These are phyloP conservation scores for Drosophila kambysellisi DNA, from an alignment of 2,888 invertebrate genomes.

Conservation along the genomic window DNA sequence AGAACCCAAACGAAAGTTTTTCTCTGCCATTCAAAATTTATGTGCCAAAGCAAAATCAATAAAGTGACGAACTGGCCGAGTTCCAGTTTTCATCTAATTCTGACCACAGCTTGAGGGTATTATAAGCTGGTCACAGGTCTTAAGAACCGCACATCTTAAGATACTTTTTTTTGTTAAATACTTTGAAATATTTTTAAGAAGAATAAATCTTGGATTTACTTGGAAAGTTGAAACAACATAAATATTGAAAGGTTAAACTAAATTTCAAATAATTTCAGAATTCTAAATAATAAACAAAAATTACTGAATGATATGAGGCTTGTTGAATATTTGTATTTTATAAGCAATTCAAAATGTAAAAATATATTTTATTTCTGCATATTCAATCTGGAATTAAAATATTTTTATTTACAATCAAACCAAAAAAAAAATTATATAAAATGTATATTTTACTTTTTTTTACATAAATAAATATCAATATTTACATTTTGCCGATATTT, in stretches of 20 bases:
- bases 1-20: slow-evolving; percentile 60
- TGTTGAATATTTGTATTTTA: background rate
- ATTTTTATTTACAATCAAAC: background rate
- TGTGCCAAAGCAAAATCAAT: slow-evolving; percentile 77
- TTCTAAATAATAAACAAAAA: background rate
- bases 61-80: slow-evolving; percentile 62
- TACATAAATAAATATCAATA: background rate
- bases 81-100: slow-evolving; percentile 49
- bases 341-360: background rate
- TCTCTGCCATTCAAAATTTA: slow-evolving; percentile 60
- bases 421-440: background rate
- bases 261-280: background rate
- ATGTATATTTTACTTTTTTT: background rate
- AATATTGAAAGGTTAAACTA: background rate
- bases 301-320: background rate
- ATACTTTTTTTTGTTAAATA: background rate
- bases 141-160: background rate
- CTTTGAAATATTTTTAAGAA: background rate
- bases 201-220: slow-evolving; percentile 17
- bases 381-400: background rate
- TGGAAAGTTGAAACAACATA: slow-evolving; percentile 15
- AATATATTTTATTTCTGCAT: background rate
- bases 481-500: no score
- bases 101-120: slow-evolving; percentile 41
- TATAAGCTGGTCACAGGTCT: slow-evolving; percentile 10